These are phyloP conservation scores for Penaeus vannamei DNA, from an alignment of 1,140 invertebrate genomes.

Conservation along the genomic window DNA sequence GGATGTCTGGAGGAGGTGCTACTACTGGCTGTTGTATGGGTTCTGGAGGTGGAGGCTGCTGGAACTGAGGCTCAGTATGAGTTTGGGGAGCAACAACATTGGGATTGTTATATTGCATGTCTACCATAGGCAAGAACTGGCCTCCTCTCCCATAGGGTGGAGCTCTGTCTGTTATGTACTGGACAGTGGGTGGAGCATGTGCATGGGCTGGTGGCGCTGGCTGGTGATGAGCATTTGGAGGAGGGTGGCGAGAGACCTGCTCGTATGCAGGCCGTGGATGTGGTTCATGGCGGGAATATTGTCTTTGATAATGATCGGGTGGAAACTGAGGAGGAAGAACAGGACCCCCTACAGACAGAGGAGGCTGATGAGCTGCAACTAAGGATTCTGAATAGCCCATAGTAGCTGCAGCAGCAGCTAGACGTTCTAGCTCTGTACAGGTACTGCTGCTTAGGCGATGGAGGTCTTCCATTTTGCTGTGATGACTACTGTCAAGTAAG, in stretches of 20 bases:
- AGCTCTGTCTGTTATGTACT: conserved; percentile 51
- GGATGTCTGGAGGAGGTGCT: conserved; percentile 2
- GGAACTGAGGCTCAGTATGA: conserved; percentile 47
- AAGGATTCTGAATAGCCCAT: conserved; percentile 62
- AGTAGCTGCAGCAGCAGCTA: conserved; percentile 58
- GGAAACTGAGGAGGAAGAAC: conserved; percentile 47
- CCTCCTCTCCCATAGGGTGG: conserved; percentile 38
- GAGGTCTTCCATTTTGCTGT: conserved; percentile 54
- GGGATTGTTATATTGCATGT: conserved; percentile 46
- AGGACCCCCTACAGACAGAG: conserved; percentile 41
- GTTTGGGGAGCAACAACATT: conserved; percentile 22
- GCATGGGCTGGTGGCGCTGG: conserved; percentile 52
- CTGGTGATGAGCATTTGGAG: conserved; percentile 49
- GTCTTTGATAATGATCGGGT: conserved; percentile 45
- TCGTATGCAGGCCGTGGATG: conserved; percentile 46
- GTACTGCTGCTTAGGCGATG: conserved; percentile 41
- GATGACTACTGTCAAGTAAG: too few species aligned
- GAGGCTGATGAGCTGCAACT: conserved; percentile 42
- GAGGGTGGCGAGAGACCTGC: conserved; percentile 46
- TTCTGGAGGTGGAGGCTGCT: conserved; percentile 41
- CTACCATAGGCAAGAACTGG: conserved; percentile 50
- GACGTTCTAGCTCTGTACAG: conserved; percentile 57
- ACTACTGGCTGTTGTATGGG: conserved; percentile 35
- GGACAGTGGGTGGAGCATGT: conserved; percentile 52
- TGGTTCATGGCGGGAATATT: conserved; percentile 38